Evolutionary conservation across 2,797 vertebrate species (phyloP), one percentile per base, ranked within the genome.

Genomic region (Coregonus suidteri): DNA sequence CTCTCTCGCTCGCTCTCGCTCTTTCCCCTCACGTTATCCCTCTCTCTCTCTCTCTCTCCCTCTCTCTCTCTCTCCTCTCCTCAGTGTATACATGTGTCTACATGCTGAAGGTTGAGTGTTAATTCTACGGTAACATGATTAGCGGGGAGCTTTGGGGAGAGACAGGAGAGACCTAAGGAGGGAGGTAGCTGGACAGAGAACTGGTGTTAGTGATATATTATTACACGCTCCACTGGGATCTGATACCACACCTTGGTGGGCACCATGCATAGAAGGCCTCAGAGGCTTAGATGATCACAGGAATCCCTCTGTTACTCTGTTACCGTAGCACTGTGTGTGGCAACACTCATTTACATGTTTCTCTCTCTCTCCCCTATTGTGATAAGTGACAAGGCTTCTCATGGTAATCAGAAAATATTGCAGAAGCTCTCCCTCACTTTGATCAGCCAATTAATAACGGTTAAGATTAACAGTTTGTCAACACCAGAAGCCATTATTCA

Each of bases 391-490:
- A 51, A 0, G n/a, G 7, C 7, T 30, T 71, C 9, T 71, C 41
- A 30, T 71, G 41, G 47, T 71, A 30, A 71, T 71, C 47, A 52
- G 13, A 34, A 52, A 14, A 71, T 62, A 15, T 25, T 20, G 62
- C 7, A 70, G 75, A 54, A 76, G 51, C 73, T 31, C 82, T 51
- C 69, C 75, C 56, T 86, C 41, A 11, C 75, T 79, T 73, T 79
- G 71, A 83, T 78, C 76, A 76, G 62, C 69, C 72, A 81, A 41
- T 87, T 79, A 52, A 71, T 71, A 25, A 71, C 64, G 72, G 81
- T 84, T 79, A 79, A 82, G 74, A 81, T 83, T 70, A 87, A 71
- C 79, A 77, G 11, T 41, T 51, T 71, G 82, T 75, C 51, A 72
- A 18, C 25, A 1, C 51, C 51, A 53, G 47, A 25, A 16, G 71